Conservation (phyloP, 2,888 invertebrate genomes). For the Tetrapedia diversipes region DNA sequence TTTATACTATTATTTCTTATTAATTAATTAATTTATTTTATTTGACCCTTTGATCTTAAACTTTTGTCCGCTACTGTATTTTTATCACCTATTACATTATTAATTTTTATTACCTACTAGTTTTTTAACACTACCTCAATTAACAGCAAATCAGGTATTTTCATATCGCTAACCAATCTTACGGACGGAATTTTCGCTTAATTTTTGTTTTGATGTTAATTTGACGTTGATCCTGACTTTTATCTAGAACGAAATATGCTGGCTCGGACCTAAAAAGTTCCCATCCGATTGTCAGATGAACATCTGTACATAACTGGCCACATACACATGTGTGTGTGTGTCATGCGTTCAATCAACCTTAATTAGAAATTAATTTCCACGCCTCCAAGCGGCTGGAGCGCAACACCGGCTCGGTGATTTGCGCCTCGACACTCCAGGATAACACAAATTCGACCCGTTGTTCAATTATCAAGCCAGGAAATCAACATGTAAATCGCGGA, state of each 20-base stretch:
- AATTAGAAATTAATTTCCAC: slow-evolving; percentile 51
- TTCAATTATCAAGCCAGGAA: slow-evolving; percentile 16
- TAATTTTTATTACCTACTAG: no score
- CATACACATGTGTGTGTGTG: not conserved
- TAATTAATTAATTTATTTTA: no score
- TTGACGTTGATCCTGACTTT: not conserved
- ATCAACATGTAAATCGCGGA: slow-evolving; percentile 31
- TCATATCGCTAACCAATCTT: not conserved
- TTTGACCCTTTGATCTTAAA: no score
- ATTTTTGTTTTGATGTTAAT: not conserved
- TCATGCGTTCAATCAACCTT: slow-evolving; percentile 35
- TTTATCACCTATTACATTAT: no score
- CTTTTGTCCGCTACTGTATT: no score
- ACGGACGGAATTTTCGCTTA: not conserved
- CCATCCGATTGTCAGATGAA: not conserved
- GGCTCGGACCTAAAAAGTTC: not conserved
- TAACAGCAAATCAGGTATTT: not conserved
- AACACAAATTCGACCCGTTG: slow-evolving; percentile 17
- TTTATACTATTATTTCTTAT: no score
- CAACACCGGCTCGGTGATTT: slow-evolving; percentile 1
- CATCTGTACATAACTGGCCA: not conserved
- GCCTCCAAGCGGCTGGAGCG: not conserved
- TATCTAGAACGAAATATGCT: not conserved
- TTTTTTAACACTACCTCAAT: no score
- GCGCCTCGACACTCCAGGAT: not conserved